These are phyloP conservation scores for Origma solitaria DNA, from an alignment of 2,113 vertebrate genomes.

Conservation along the genomic window DNA sequence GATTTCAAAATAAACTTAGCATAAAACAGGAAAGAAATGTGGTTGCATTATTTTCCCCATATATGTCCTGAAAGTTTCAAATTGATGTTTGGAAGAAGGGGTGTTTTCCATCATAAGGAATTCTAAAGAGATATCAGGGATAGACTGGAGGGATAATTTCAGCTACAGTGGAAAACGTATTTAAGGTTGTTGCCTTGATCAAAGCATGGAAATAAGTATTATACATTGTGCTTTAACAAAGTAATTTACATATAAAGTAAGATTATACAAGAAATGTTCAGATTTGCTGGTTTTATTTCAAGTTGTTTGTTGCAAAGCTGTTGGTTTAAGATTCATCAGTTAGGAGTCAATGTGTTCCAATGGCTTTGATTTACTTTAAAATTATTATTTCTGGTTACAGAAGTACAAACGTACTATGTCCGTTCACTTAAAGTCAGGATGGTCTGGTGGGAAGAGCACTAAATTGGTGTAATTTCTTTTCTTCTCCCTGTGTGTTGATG, in stretches of 20 bases:
- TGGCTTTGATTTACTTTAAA: not conserved
- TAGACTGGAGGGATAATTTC: not conserved
- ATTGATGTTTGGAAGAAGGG: not conserved
- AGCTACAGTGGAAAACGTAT: not conserved
- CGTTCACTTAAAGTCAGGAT: not conserved
- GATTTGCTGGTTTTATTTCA: not conserved
- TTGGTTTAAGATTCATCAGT: not conserved
- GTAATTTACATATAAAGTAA: not conserved
- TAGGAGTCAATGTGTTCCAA: not conserved
- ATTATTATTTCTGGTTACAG: not conserved
- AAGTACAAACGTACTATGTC: not conserved
- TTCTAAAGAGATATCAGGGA: not conserved
- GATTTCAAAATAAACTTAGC: not conserved
- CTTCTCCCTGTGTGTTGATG: not conserved
- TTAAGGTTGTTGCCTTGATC: not conserved
- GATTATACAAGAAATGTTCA: not conserved
- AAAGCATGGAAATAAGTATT: not conserved
- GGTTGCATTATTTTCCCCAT: not conserved
- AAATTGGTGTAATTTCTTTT: not conserved
- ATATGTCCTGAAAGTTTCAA: not conserved
- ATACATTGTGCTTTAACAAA: not conserved
- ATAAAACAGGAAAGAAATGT: not conserved
- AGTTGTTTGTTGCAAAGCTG: not conserved
- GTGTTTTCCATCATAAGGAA: not conserved
- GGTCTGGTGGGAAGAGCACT: accelerated